These are phyloP conservation scores for Rhagologus leucostigma DNA, from an alignment of 2,113 vertebrate genomes.

Conservation along the genomic window DNA sequence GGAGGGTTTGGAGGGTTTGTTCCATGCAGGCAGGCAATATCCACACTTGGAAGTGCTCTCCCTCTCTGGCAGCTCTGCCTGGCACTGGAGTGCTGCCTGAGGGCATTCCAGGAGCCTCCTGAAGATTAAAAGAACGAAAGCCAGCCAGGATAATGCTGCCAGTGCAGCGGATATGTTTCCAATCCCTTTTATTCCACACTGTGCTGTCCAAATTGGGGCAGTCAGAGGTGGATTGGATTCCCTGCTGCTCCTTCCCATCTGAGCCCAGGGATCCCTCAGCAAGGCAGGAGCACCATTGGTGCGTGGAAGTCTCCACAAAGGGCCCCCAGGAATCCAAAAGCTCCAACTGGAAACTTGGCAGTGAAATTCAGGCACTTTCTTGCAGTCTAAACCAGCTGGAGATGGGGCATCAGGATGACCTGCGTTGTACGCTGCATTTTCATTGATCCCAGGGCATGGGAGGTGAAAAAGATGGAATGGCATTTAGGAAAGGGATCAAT, in stretches of 20 bases:
- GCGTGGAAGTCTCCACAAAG: background rate
- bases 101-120: background rate
- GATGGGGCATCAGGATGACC: background rate
- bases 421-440: fast-evolving
- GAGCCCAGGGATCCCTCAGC: background rate
- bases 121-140: constrained; percentile 14
- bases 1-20: background rate
- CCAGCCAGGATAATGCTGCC: background rate
- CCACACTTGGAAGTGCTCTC: background rate
- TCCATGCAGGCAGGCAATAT: background rate
- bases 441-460: background rate
- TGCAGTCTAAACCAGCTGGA: background rate
- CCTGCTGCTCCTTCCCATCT: background rate
- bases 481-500: background rate
- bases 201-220: background rate
- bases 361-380: background rate
- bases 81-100: background rate
- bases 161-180: background rate
- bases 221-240: background rate
- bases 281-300: background rate
- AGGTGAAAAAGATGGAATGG: background rate
- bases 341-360: background rate
- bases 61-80: background rate
- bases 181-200: background rate
- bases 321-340: background rate